These are phyloP conservation scores for Oreochromis aureus DNA, from an alignment of 2,113 vertebrate species.

Conservation along the genomic window DNA sequence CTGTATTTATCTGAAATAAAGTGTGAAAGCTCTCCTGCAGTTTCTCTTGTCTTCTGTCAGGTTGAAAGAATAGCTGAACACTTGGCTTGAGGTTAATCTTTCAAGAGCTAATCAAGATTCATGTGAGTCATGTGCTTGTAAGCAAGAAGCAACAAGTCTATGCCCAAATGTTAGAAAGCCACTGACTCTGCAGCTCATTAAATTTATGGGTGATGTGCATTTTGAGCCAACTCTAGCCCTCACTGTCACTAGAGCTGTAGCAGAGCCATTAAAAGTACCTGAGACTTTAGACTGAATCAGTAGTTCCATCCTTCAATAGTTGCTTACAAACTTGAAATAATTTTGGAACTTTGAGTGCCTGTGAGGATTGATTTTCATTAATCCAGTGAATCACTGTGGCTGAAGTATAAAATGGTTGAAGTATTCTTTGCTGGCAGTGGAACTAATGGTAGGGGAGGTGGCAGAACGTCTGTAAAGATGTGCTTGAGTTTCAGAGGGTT, in stretches of 20 bases:
- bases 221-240: neutral
- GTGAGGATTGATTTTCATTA: neutral
- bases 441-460: neutral
- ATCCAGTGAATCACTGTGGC: neutral
- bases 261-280: accelerated
- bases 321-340: neutral
- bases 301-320: neutral
- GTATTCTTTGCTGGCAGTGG: neutral
- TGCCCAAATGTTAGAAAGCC: too few relatives aligned
- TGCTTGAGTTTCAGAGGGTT: neutral
- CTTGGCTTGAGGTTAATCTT: neutral
- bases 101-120: neutral
- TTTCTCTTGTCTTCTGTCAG: neutral
- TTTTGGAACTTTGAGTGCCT: neutral
- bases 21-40: neutral
- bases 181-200: too few relatives aligned
- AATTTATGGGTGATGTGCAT: too few relatives aligned
- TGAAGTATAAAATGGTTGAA: neutral
- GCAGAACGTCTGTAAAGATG: neutral
- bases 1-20: accelerated
- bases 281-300: neutral
- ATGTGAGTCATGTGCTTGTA: neutral
- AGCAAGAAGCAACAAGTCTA: too few relatives aligned
- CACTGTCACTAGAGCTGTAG: neutral
- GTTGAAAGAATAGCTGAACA: neutral